Conservation (phyloP, 2,888 invertebrate species). For the Caenorhabditis parvicauda region DNA sequence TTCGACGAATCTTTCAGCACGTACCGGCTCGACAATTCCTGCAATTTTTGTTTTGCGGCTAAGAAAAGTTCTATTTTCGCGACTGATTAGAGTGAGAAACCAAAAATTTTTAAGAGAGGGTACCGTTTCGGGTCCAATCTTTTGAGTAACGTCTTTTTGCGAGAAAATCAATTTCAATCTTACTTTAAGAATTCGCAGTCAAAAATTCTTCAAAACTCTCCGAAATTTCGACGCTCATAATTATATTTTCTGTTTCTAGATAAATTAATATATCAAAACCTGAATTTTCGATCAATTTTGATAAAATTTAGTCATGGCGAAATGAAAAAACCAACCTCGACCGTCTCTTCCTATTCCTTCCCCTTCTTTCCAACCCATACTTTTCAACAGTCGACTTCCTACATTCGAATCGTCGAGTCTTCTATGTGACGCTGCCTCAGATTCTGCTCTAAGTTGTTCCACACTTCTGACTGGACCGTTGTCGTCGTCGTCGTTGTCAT, state of each 20-base stretch:
- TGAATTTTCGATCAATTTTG: neutral
- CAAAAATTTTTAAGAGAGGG: too few relatives aligned
- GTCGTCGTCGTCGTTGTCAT: neutral
- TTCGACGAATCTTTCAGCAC: slow-evolving; percentile 52
- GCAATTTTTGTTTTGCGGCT: slow-evolving; percentile 8
- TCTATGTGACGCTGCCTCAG: slow-evolving; percentile 30
- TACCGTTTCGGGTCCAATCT: too few relatives aligned
- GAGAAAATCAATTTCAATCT: too few relatives aligned
- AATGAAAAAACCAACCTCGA: slow-evolving; percentile 67
- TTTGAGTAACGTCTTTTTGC: too few relatives aligned
- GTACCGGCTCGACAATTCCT: slow-evolving; percentile 59
- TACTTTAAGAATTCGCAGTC: too few relatives aligned
- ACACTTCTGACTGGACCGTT: slow-evolving; percentile 3
- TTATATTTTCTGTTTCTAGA: neutral
- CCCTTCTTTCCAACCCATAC: slow-evolving; percentile 99
- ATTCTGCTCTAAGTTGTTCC: slow-evolving; percentile 19
- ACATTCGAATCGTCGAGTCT: slow-evolving; percentile 72
- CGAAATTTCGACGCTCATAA: neutral
- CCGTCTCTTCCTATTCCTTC: slow-evolving; percentile 88
- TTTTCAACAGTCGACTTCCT: slow-evolving; percentile 89
- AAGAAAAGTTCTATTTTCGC: neutral
- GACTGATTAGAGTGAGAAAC: too few relatives aligned
- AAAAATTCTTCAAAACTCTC: too few relatives aligned
- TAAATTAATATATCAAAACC: neutral
- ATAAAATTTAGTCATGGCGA: neutral